Evolutionary conservation across 1,140 invertebrate genomes (phyloP), one percentile per base, ranked within the genome.

Genomic region (Ruditapes philippinarum): DNA sequence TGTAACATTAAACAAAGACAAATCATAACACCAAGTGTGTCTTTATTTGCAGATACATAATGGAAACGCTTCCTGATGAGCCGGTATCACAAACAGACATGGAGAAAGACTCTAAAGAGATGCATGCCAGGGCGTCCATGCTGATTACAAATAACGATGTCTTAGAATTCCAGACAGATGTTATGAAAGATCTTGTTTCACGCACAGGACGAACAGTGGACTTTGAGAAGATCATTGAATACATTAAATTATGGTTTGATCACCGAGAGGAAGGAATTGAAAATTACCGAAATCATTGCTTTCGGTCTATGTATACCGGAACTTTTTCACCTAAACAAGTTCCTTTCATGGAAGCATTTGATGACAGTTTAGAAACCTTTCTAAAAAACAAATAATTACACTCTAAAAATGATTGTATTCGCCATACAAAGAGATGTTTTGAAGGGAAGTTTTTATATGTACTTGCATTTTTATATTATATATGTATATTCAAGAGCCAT

Each of bases 31-130:
- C n/a, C n/a, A n/a, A n/a, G n/a, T n/a, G n/a, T n/a, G n/a, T n/a
- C n/a, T n/a, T 62, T 28, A 9, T 62, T 38, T 38, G 2, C 74
- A 78, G 74, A 33, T 78, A 78, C 19, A 78, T 78, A 1, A 45
- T 28, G 28, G 42, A 36, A 1, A 19, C 3, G 1, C 19, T 78
- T 2, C 74, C 74, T 17, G 45, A 25, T 5, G 14, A 51, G 33
- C 74, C 74, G 7, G 14, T 2, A 1, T 7, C 40, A n/a, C 31
- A 51, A 42, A 17, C 33, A 54, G 42, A 78, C 17, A 78, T 78
- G 74, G 74, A 78, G 7, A 42, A 17, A 31, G 74, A 78, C 25
- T 25, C 11, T 9, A 14, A 49, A 19, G 17, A 2, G 12, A 51
- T 40, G 74, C 22, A 40, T 2, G 11, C n/a, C 17, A 22, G 49